These are phyloP conservation scores for Centropristis striata DNA, from an alignment of 2,113 vertebrate genomes.

Conservation along the genomic window DNA sequence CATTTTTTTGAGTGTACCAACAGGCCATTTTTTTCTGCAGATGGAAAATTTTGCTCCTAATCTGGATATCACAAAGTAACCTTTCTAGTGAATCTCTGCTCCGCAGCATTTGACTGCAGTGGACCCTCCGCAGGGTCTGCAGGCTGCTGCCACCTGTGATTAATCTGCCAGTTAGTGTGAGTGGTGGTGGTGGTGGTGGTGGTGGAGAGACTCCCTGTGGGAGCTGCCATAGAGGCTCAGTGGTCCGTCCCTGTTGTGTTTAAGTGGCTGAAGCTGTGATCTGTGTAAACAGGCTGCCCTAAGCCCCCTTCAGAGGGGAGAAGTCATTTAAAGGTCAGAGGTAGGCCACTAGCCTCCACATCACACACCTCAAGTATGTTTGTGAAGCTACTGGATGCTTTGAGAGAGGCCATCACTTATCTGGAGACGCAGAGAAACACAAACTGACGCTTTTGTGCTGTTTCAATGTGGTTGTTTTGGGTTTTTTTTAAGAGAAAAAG, in stretches of 20 bases:
- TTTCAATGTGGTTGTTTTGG: conserved; percentile 42
- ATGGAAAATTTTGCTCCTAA: too few species aligned
- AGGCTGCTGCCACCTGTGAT: conserved; percentile 62
- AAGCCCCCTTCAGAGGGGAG: conserved; percentile 74
- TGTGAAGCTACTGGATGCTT: conserved; percentile 62
- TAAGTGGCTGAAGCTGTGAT: conserved; percentile 83
- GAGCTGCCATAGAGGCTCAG: conserved; percentile 65
- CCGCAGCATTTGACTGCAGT: not conserved
- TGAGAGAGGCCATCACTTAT: conserved; percentile 24
- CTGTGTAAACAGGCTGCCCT: conserved; percentile 82
- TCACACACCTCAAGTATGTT: conserved; percentile 70
- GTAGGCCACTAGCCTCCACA: conserved; percentile 64
- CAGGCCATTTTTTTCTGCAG: too few species aligned
- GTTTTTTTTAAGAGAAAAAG: too few species aligned
- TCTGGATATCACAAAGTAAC: too few species aligned
- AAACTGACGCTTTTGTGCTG: not conserved
- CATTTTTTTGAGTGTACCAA: too few species aligned
- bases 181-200: conserved; percentile 33
- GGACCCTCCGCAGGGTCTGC: not conserved
- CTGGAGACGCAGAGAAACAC: conserved; percentile 10
- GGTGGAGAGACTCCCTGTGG: conserved; percentile 62
- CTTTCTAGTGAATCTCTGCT: too few species aligned
- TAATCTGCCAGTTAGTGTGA: conserved; percentile 54
- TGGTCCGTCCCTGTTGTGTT: conserved; percentile 77
- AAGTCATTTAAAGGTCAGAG: conserved; percentile 82